Evolutionary conservation across 2,797 vertebrate species (phyloP), one percentile per base, ranked within the genome.

Genomic region (Phoxinus dragarum): DNA sequence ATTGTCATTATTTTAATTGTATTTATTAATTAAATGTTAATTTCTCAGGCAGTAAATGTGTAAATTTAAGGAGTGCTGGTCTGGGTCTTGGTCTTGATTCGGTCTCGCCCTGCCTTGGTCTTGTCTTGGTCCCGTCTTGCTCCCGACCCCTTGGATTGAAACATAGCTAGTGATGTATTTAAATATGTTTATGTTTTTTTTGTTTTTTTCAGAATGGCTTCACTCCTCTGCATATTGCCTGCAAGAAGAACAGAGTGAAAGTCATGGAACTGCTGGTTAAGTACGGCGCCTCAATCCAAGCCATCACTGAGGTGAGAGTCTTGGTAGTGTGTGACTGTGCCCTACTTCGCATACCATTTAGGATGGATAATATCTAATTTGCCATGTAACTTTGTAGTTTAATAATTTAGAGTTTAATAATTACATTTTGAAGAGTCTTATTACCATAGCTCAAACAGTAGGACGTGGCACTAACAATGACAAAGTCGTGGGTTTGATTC

Each of bases 201-300:
- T 76, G 21, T 83, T 23, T 49, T n/a, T 82, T 12, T 89, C 94
- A 99, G 98, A 99, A 99, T 88, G 98, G 98, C 91, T 99, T 99
- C 94, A 99, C 98, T 92, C 98, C 98, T 89, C 97, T 99, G 91
- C 98, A 99, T 93, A 99, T 99, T 89, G 98, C 98, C 93, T 99
- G 98, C 94, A 99, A 99, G 96, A 99, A 99, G 96, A 99, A 99
- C 94, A 94, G 98, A 92, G 97, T 99, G 94, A 99, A 99, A 94
- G 98, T 99, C 94, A 99, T 99, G 98, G 98, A 99, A 91, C 96
- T 99, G 89, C 94, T 99, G 89, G 96, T 99, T 93, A 99, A 99
- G 96, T 99, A 99, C 86, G 98, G 98, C 89, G 98, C 98, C 88
- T 98, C 98, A 90, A 99, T 99, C 92, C 98, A 99, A 93, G 97